Conservation (phyloP, 2,888 invertebrate species). For the Glyphotaelius pellucidus region DNA sequence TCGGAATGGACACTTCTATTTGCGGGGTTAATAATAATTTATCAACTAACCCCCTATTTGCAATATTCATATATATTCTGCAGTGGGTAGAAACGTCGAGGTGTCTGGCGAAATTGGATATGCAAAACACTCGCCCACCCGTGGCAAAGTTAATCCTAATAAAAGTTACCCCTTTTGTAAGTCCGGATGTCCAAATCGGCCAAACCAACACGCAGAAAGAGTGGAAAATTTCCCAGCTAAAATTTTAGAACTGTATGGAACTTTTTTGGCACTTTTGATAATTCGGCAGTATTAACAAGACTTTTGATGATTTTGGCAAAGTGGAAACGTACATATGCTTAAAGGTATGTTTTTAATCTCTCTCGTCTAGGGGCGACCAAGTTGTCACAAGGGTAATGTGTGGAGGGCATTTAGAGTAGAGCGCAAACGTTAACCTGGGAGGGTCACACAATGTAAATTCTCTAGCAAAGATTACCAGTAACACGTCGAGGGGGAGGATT, state of each 20-base stretch:
- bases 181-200: neutral
- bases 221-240: neutral
- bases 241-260: neutral
- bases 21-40: slow-evolving; percentile 3
- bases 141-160: slow-evolving; percentile 11
- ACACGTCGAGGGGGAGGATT: neutral
- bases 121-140: slow-evolving; percentile 6
- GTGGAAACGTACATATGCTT: neutral
- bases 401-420: neutral
- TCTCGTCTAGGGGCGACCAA: neutral
- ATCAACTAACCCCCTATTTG: slow-evolving; percentile 28
- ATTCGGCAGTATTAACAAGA: neutral
- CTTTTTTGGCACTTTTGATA: neutral
- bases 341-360: too few species aligned
- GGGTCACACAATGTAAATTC: neutral
- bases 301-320: neutral
- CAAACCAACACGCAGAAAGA: neutral
- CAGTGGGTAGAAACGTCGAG: neutral
- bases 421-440: neutral
- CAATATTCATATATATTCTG: neutral
- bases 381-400: neutral
- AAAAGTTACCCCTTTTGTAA: slow-evolving; percentile 19
- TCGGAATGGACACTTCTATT: neutral
- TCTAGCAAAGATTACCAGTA: neutral
- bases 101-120: slow-evolving; percentile 40